Base-by-base conservation (phyloP, 2,113 vertebrate genomes). In the Pluvianellus socialis region DNA sequence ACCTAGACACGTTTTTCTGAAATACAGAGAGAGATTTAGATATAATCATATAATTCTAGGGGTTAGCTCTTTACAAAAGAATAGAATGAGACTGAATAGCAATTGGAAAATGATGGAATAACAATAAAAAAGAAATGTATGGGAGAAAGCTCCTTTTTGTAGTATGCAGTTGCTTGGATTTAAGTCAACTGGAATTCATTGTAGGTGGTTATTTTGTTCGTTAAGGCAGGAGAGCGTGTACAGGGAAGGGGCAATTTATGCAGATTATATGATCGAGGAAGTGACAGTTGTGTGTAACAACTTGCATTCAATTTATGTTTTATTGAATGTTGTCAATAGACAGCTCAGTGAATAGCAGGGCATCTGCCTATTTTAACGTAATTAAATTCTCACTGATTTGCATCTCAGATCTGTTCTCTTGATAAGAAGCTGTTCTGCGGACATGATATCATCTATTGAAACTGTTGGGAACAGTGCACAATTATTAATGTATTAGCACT, bases 401-500 rank as follows among this genome's bases (percentile, higher is more conserved):
- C 80, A 88, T 96, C 74, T 92, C 28, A 62, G 55, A 85, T 94
- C 71, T 92, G 58, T 92, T 92, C 71, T 86, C 18, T 76, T 91
- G 83, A 67, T 66, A 79, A 87, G 75, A 45, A 90, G 65, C 77
- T 79, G 26, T 55, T 89, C 83, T 81, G 53, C 1, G 5, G 71
- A 79, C 82, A 77, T 94, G 89, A 75, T 63, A 96, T 79, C 63
- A 80, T 21, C 93, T 91, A 80, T 59, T 94, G 85, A 84, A 94
- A 90, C 85, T 86, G 44, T 61, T 79, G 55, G 10, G 92, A 75
- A 50, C 83, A 23, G 47, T 63, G 49, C 52, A 80, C 55, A 79
- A 79, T 91, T 82, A 92, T 82, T 96, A 92, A 91, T 84, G 76
- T 86, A 74, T 87, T 89, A 95, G 80, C 81, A 87, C 61, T 42